These are phyloP conservation scores for Neodiprion pinetum DNA, from an alignment of 1,140 invertebrate genomes.

Conservation along the genomic window DNA sequence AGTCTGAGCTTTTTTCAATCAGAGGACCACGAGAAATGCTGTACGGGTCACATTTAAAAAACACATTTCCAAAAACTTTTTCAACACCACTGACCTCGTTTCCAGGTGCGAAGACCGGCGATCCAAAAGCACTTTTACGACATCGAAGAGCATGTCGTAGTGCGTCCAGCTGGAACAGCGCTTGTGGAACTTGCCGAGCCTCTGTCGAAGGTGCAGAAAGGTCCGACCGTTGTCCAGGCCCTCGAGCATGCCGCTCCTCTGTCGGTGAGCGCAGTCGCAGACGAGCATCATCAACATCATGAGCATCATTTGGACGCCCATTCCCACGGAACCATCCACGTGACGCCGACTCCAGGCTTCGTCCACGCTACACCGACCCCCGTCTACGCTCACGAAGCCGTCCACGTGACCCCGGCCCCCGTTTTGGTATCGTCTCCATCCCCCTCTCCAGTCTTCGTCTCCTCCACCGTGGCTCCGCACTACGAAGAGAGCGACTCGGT, in stretches of 20 bases:
- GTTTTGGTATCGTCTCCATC: conserved; percentile 34
- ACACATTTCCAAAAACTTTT: too few relatives aligned
- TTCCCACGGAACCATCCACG: conserved; percentile 36
- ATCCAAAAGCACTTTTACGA: conserved; percentile 74
- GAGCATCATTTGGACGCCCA: conserved; percentile 23
- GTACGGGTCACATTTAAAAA: too few relatives aligned
- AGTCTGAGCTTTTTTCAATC: too few relatives aligned
- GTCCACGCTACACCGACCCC: conserved; percentile 24
- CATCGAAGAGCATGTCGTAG: conserved; percentile 68
- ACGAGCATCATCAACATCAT: conserved; percentile 31
- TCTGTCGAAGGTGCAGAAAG: conserved; percentile 65
- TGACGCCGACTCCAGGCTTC: conserved; percentile 32
- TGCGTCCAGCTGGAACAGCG: conserved; percentile 69
- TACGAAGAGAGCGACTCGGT: conserved; percentile 46
- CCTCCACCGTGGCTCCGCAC: conserved; percentile 33
- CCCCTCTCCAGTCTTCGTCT: conserved; percentile 28
- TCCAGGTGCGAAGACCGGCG: conserved; percentile 68
- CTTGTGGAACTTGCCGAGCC: conserved; percentile 69
- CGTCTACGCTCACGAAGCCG: conserved; percentile 16
- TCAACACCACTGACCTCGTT: background rate
- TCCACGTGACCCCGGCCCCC: conserved; percentile 33
- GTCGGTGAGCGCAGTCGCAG: conserved; percentile 7
- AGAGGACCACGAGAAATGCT: too few relatives aligned
- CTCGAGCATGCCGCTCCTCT: conserved; percentile 36
- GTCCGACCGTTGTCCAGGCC: conserved; percentile 58